Evolutionary conservation across 2,113 vertebrate genomes (phyloP), one percentile per base, ranked within the genome.

Genomic region (Charina bottae): DNA sequence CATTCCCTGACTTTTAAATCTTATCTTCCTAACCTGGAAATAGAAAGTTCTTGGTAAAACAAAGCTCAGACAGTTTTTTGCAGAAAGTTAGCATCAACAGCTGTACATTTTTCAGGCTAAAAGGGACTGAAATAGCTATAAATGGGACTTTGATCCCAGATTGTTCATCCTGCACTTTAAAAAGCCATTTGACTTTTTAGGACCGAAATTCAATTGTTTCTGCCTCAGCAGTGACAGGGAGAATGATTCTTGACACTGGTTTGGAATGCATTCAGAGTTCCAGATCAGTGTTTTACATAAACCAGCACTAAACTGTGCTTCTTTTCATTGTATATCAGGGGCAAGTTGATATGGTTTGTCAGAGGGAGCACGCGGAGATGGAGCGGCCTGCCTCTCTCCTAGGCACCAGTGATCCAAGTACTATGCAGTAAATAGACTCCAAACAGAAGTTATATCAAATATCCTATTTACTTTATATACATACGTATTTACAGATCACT

Each of bases 181-280:
- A 91, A 90, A 92, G 87, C 46, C 1, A 0, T 93, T 94, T 93
- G 60, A 24, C 21, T 92, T 93, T 59, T 91, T 59, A 89, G 12
- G 9, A 78, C 92, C 15, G 56, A 92, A 90, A 93, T 94, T 19
- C 78, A 92, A 19, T 83, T 89, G 83, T 91, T 96, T 83, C 90
- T 87, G 68, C 72, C 92, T 94, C 56, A 92, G 33, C 91, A 64
- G 42, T 90, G 90, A 91, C 56, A 87, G 87, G 88, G n/a, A 53
- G 59, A 90, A 2, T 92, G 13, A 12, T 55, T 89, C 55, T 84
- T 94, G 87, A 85, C 49, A 17, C 24, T 85, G 28, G 78, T 93
- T 93, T 94, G 85, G 89, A 94, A 94, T 55, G 15, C 68, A 62
- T 89, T 68, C 91, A 84, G 24, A 91, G 93, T 8, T 1, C 0